Conservation (phyloP, 2,888 invertebrate genomes). For the Cosmia pyralina region DNA sequence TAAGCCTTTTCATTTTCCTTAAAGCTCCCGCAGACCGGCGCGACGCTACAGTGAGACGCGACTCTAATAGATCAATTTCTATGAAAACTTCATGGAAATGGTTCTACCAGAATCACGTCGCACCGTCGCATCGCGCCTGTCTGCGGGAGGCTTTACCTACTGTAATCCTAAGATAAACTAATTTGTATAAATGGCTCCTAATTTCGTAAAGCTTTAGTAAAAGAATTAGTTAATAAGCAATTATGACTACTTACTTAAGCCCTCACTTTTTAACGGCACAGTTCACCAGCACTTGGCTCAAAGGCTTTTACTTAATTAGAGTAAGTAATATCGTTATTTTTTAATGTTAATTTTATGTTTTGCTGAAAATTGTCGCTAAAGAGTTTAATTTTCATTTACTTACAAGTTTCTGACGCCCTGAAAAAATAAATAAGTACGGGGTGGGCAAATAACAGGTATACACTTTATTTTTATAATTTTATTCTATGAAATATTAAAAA, state of each 20-base stretch:
- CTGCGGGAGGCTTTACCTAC: neutral
- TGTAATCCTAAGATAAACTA: slow-evolving; percentile 28
- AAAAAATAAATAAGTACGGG: slow-evolving; percentile 1
- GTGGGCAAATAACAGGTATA: too few relatives aligned
- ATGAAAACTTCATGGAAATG: too few relatives aligned
- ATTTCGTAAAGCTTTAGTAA: slow-evolving; percentile 13
- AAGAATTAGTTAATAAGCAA: slow-evolving; percentile 40
- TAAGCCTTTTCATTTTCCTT: slow-evolving; percentile 34
- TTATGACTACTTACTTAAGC: slow-evolving; percentile 46
- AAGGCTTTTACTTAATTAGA: slow-evolving; percentile 49
- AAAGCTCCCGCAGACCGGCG: too few relatives aligned
- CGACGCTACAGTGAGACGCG: too few relatives aligned
- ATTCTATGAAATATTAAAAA: too few relatives aligned
- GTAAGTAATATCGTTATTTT: slow-evolving; percentile 25
- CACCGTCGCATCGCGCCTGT: too few relatives aligned
- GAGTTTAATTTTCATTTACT: slow-evolving; percentile 32
- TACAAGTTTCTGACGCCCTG: slow-evolving; percentile 4
- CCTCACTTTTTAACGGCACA: slow-evolving; percentile 26
- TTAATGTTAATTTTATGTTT: slow-evolving; percentile 26
- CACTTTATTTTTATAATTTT: too few relatives aligned
- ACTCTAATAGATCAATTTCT: too few relatives aligned
- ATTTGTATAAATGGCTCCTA: slow-evolving; percentile 24
- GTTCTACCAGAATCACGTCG: too few relatives aligned
- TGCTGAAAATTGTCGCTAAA: slow-evolving; percentile 23
- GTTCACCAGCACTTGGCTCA: slow-evolving; percentile 21